Conservation (phyloP, 2,113 vertebrate species). For the Nycticryphes semicollaris region DNA sequence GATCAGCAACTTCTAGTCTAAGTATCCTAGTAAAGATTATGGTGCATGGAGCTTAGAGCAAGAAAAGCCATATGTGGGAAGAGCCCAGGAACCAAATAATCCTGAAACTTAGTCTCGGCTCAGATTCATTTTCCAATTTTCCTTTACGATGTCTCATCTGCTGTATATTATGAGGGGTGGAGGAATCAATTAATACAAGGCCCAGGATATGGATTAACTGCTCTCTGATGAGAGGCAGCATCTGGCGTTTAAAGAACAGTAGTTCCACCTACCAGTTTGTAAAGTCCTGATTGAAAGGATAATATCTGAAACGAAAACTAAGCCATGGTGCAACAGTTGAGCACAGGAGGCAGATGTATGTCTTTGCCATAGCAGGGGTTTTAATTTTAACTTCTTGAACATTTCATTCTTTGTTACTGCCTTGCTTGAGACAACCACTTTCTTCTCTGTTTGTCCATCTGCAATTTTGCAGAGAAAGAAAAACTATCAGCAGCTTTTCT, state of each 20-base stretch:
- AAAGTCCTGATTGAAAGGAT: neutral
- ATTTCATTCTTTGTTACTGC: slow-evolving; percentile 45
- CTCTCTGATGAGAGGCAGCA: neutral
- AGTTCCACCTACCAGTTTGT: neutral
- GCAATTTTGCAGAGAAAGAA: slow-evolving; percentile 20
- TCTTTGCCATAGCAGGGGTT: neutral
- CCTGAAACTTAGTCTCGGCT: neutral
- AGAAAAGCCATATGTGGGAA: neutral
- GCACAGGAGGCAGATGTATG: neutral
- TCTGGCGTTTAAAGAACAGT: neutral
- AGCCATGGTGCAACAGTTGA: neutral
- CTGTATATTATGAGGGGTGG: neutral
- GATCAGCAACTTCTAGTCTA: neutral
- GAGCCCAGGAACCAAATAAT: neutral
- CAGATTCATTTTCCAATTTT: neutral
- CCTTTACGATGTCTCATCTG: neutral
- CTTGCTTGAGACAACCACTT: slow-evolving; percentile 34
- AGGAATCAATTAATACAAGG: neutral
- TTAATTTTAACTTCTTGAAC: slow-evolving; percentile 55
- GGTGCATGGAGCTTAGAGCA: neutral
- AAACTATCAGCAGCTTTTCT: neutral
- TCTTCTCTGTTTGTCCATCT: slow-evolving; percentile 54
- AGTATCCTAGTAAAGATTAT: neutral
- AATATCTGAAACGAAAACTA: neutral
- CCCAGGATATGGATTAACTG: neutral